Evolutionary conservation across 2,113 vertebrate genomes (phyloP).

Genomic region (Eretmochelys imbricata): DNA sequence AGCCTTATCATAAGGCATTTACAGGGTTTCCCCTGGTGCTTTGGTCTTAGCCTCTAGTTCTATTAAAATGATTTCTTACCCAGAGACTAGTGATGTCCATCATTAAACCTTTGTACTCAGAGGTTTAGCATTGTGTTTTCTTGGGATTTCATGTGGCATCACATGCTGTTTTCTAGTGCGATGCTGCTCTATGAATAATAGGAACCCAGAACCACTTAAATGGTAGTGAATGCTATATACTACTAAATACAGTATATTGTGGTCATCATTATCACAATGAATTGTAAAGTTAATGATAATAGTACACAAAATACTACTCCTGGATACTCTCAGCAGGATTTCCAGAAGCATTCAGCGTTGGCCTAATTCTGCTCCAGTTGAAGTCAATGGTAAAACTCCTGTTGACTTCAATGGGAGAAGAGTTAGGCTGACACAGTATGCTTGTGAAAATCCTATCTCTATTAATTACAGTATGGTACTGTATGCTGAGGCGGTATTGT

Average conservation of each 20-base stretch:
- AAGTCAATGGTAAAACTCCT: neutral
- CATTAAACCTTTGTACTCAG: slow-evolving; percentile 46
- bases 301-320: neutral
- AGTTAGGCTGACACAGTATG: neutral
- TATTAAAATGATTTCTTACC: slow-evolving; percentile 32
- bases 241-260: slow-evolving; percentile 10
- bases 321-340: neutral
- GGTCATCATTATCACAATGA: neutral
- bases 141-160: slow-evolving; percentile 59
- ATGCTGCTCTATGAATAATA: slow-evolving; percentile 26
- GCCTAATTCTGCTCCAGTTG: neutral
- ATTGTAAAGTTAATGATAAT: neutral
- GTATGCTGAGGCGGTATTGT: neutral
- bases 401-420: neutral
- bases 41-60: neutral
- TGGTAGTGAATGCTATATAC: neutral
- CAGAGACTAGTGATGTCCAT: slow-evolving; percentile 21
- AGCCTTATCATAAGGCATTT: slow-evolving; percentile 17
- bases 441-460: neutral
- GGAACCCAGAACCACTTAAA: slow-evolving; percentile 16
- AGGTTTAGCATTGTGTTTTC: slow-evolving; percentile 39
- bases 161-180: neutral
- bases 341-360: neutral
- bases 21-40: slow-evolving; percentile 10
- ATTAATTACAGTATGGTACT: neutral